Evolutionary conservation across 2,113 vertebrate species (phyloP).

Genomic region (Crotophaga sulcirostris): DNA sequence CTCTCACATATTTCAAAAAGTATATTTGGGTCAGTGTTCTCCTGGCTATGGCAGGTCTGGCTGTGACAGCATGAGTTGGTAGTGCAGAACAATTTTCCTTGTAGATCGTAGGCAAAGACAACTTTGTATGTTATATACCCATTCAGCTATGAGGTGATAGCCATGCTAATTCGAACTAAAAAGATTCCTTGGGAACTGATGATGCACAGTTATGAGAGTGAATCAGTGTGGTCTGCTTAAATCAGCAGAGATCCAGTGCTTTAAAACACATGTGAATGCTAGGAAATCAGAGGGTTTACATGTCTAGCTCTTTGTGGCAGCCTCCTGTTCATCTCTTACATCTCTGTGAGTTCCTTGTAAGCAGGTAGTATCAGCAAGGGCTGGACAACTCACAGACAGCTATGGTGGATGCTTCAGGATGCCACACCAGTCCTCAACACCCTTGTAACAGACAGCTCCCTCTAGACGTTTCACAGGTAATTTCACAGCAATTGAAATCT

Average conservation of each 20-base stretch:
- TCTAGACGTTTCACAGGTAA: neutral
- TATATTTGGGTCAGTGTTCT: neutral
- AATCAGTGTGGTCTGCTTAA: neutral
- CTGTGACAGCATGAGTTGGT: neutral
- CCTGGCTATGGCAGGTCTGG: neutral
- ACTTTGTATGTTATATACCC: neutral
- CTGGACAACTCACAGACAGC: neutral
- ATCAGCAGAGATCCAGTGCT: neutral
- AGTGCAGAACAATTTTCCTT: neutral
- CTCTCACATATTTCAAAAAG: neutral
- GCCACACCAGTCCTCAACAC: neutral
- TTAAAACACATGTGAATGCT: neutral
- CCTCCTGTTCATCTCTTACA: neutral
- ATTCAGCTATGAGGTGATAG: neutral
- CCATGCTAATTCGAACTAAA: neutral
- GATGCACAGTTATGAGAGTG: neutral
- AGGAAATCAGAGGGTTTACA: neutral
- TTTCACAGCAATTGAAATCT: neutral
- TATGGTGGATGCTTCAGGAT: neutral
- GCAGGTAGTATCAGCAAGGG: neutral
- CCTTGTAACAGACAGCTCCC: neutral
- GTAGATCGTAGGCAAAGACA: neutral
- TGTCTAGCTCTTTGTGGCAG: neutral
- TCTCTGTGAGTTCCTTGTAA: neutral
- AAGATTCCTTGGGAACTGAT: neutral